Conservation (phyloP, 2,113 vertebrate species). For the Halichoerus grypus region DNA sequence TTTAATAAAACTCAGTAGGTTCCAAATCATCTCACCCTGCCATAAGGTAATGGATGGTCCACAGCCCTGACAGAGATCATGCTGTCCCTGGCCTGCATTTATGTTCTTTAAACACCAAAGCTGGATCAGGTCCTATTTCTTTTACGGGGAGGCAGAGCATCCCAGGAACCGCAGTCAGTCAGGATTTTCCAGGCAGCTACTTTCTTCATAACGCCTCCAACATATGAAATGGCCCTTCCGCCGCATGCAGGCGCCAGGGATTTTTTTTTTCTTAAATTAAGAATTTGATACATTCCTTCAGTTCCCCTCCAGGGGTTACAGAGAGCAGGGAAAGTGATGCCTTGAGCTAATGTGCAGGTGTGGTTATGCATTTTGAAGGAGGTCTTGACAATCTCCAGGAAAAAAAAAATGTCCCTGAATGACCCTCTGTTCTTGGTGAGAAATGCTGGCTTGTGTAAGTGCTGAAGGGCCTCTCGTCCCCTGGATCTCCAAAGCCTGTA, state of each 20-base stretch:
- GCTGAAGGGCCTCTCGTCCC: neutral
- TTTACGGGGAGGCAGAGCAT: neutral
- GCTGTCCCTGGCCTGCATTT: neutral
- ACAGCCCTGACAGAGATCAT: neutral
- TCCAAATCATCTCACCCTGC: neutral
- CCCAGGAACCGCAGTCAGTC: neutral
- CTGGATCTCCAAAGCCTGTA: neutral
- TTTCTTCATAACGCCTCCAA: neutral
- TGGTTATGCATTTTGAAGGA: conserved; percentile 76
- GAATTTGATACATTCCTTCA: conserved; percentile 77
- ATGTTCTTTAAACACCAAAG: conserved; percentile 40
- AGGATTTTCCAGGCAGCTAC: neutral
- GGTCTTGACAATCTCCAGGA: conserved; percentile 68
- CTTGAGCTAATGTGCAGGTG: conserved; percentile 70
- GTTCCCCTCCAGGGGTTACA: conserved; percentile 71
- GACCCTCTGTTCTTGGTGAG: conserved; percentile 64
- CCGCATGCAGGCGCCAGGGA: neutral
- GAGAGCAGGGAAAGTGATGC: conserved; percentile 70
- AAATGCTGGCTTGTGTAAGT: conserved; percentile 46
- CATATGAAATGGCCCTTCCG: neutral
- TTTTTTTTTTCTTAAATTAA: conserved; percentile 75
- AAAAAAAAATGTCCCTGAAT: conserved; percentile 58
- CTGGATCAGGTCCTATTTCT: neutral
- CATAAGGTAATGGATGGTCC: neutral
- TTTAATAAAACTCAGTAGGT: neutral